Evolutionary conservation across 2,888 invertebrate species (phyloP).

Genomic region (Acronicta psi): DNA sequence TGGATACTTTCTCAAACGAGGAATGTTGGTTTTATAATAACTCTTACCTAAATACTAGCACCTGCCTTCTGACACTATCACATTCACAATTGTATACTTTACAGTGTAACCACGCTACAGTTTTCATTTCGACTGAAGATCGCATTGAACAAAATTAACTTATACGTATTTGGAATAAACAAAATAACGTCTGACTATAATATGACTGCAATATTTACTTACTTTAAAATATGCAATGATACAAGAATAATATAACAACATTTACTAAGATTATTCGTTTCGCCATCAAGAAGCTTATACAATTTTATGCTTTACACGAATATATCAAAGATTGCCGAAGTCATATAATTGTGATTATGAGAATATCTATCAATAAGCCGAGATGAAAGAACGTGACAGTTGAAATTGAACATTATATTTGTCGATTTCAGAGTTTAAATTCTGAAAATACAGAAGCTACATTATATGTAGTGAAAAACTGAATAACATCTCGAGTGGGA

Average conservation of each 20-base stretch:
- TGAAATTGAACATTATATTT: constrained; percentile 2
- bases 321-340: constrained; percentile 38
- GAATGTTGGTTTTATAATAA: constrained; percentile 70
- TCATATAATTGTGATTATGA: constrained; percentile 64
- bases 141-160: constrained; percentile 4
- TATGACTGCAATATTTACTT: constrained; percentile 25
- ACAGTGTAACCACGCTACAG: constrained; percentile 14
- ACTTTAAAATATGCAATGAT: constrained; percentile 37
- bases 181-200: constrained; percentile 8
- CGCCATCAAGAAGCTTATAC: constrained; percentile 23
- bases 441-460: constrained; percentile 1
- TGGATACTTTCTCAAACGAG: constrained; percentile 56
- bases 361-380: constrained; percentile 54
- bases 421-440: background rate
- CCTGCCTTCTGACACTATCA: constrained; percentile 68
- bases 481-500: constrained; percentile 3
- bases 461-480: constrained; percentile 18
- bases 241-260: constrained; percentile 44
- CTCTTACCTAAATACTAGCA: constrained; percentile 75
- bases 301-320: constrained; percentile 32
- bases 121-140: constrained; percentile 13
- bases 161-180: constrained; percentile 22
- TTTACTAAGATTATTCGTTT: constrained; percentile 33
- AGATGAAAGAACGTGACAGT: constrained; percentile 48
- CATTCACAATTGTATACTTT: constrained; percentile 64